Percentiles rank a stretch among this genome's conserved stretches.
phyloP scores from a whole-genome alignment of 2,113 vertebrate species.

The Xyliphius kryptos region DNA sequence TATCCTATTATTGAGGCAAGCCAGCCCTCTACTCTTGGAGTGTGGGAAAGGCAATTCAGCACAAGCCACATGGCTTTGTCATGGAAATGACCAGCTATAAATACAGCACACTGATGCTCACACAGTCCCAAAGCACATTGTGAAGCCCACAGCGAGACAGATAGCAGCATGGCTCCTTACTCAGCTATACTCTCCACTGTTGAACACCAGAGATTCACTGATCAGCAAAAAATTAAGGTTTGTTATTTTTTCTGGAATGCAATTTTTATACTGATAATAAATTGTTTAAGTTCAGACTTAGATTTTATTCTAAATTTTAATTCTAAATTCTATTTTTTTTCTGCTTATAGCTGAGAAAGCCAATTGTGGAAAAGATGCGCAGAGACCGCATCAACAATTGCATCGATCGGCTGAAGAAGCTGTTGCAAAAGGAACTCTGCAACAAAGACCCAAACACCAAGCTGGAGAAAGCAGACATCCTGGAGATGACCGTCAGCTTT shows the following conservation, averaged over 20 bases:
- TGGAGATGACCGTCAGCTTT: too few relatives aligned
- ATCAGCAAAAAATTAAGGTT: slow-evolving; percentile 57
- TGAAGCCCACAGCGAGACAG: slow-evolving; percentile 35
- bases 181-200: slow-evolving; percentile 42
- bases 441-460: slow-evolving; percentile 75
- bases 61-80: slow-evolving; percentile 69
- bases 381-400: slow-evolving; percentile 74
- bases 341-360: slow-evolving; percentile 72
- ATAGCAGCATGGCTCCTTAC: slow-evolving; percentile 58
- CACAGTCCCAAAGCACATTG: slow-evolving; percentile 46
- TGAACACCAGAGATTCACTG: slow-evolving; percentile 44
- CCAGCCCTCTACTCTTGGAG: slow-evolving; percentile 60
- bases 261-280: too few relatives aligned
- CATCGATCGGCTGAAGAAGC: slow-evolving; percentile 70
- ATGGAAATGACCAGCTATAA: slow-evolving; percentile 68
- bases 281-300: too few relatives aligned
- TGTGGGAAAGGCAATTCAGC: slow-evolving; percentile 71
- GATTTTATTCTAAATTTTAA: too few relatives aligned
- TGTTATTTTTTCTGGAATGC: too few relatives aligned
- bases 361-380: too few relatives aligned
- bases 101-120: slow-evolving; percentile 49
- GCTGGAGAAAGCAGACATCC: slow-evolving; percentile 80
- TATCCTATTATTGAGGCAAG: slow-evolving; percentile 59
- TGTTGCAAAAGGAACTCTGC: slow-evolving; percentile 80
- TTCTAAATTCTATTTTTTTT: background rate